phyloP scores from a whole-genome alignment of 35 echinoderm and acorn worm genomes.

The Ptychodera flava region DNA sequence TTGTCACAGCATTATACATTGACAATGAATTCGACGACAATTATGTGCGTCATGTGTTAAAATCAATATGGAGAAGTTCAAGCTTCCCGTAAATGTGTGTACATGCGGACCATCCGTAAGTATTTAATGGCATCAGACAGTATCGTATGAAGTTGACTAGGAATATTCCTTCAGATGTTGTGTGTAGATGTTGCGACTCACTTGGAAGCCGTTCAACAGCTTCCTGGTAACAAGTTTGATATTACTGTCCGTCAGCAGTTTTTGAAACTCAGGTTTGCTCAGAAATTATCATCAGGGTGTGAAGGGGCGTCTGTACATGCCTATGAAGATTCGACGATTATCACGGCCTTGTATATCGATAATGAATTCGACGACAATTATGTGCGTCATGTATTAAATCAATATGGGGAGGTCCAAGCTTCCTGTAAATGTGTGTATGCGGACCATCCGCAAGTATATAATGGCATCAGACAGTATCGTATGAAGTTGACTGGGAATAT shows the following conservation, averaged over 20 bases:
- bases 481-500: constrained; percentile 25
- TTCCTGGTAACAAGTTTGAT: not conserved
- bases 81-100: not conserved
- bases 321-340: not conserved
- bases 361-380: constrained; percentile 28
- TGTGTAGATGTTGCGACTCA: not conserved
- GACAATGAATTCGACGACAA: constrained; percentile 28
- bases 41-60: constrained; percentile 11
- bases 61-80: constrained; percentile 33
- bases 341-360: not conserved
- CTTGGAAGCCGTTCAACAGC: not conserved
- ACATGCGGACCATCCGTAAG: not conserved
- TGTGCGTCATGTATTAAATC: constrained; percentile 7
- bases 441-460: constrained; percentile 17
- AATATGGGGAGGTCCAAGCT: constrained; percentile 32
- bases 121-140: constrained; percentile 38
- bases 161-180: constrained; percentile 12
- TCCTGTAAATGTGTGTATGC: not conserved
- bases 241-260: not conserved
- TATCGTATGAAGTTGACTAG: constrained; percentile 17
- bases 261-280: not conserved
- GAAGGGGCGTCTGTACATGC: not conserved
- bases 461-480: constrained; percentile 31
- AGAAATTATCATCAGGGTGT: not conserved
- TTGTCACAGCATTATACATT: not conserved